Evolutionary conservation across 2,797 vertebrate species (phyloP), one percentile per base, ranked within the genome.

Genomic region (Parauchenoglanis punctatus): DNA sequence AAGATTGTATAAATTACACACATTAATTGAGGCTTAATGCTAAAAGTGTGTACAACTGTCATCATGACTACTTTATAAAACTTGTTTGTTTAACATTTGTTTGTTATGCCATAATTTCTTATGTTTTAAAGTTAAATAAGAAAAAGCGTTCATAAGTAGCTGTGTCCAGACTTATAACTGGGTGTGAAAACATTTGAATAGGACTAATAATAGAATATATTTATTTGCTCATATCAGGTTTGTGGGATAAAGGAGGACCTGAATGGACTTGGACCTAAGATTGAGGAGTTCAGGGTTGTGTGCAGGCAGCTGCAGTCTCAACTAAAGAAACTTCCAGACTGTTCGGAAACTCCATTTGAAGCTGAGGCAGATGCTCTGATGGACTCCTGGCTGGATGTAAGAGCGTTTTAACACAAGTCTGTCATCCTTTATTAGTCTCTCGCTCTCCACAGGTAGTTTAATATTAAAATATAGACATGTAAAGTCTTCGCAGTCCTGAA

Each of bases 341-440:
- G 97, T 92, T 94, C 95, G 13, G 96, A 97, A 68, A 92, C 95
- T 11, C 95, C 96, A 0, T 99, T 98, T 13, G 97, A 99, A 91
- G 93, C 94, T 0, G 98, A 99, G 90, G 97, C 98, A 40, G 96
- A 99, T 84, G 25, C 94, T 1, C 95, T 99, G 88, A 96, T 99
- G 94, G 98, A 99, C 94, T 95, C 93, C 93, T 99, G 98, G 98
- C 95, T 99, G 92, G 98, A 99, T 90, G 98, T 99, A 95, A 92
- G 98, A 31, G 17, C 44, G 2, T 44, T 59, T 81, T 28, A n/a
- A 76, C n/a, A 44, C 77, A 58, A 40, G 7, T 82, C 13, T 18
- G 10, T 65, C 3, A 12, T 49, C 25, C 3, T 81, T n/a, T 46
- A 49, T 23, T 4, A 0, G 31, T 56, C n/a, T 31, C 2, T 25